Evolutionary conservation across 1,140 invertebrate genomes (phyloP), one percentile per base, ranked within the genome.

Genomic region (Neotoxoptera formosana): DNA sequence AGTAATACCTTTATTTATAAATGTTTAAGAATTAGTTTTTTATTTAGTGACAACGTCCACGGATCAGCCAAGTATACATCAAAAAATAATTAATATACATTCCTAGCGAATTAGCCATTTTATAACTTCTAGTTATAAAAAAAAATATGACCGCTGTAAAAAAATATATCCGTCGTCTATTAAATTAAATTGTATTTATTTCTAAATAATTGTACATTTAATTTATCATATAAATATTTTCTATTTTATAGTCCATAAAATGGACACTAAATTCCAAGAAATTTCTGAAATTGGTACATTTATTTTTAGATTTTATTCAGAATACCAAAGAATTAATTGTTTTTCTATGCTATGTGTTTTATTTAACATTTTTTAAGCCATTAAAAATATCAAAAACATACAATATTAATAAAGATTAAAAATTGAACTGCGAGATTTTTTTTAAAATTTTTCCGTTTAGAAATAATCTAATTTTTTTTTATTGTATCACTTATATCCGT

Each of bases 101-200:
- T 76, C 14, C n/a, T 17, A 17, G 60, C 1, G 60, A 76, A 76
- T 76, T 76, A 76, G 60, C 60, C 14, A 34, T 17, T 76, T 76
- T n/a, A 17, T 17, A 76, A 76, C 30, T n/a, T 76, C 60, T 76
- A 76, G 60, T 76, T 34, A n/a, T 17, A 67, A 76, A 67, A 67
- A 67, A 76, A n/a, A 17, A n/a, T 67, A 76, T 14, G 14, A 76
- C n/a, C 0, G 14, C n/a, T 76, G 17, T 76, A 76, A 76, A 76
- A n/a, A 76, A 76, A 76, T 76, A 76, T n/a, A 76, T 76, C n/a
- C 14, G 14, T 76, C 14, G 4, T 76, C n/a, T 76, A n/a, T 76
- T 76, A 76, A 76, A 76, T 76, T n/a, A 76, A n/a, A 76, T n/a
- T 6, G n/a, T n/a, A 76, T 76, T 76, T n/a, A 76, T 76, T 76